Evolutionary conservation across 2,113 vertebrate species (phyloP).

Genomic region (Machaerirhynchus nigripectus): DNA sequence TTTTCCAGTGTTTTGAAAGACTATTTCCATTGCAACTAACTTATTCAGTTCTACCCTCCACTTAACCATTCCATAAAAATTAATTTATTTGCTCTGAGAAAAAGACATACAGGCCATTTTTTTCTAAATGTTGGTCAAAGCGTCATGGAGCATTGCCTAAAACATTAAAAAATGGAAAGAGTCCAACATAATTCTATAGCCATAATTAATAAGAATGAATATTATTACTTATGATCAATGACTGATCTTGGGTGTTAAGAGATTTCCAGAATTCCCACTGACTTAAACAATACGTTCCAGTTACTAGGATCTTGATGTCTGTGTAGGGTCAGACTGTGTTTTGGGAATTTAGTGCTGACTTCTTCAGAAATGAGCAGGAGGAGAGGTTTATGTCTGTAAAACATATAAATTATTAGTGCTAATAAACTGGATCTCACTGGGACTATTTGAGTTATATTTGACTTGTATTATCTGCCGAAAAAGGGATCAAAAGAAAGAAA

Average conservation of each 20-base stretch:
- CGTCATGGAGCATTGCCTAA: conserved; percentile 16
- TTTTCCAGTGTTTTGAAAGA: conserved; percentile 59
- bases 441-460: background rate
- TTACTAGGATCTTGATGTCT: background rate
- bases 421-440: background rate
- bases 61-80: conserved; percentile 40
- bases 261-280: background rate
- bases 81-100: conserved; percentile 49
- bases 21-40: conserved; percentile 46
- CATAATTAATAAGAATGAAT: background rate
- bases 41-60: conserved; percentile 19
- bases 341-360: background rate
- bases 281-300: background rate
- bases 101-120: background rate
- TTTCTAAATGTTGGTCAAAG: conserved; percentile 10
- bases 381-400: background rate
- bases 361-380: background rate
- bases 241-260: background rate
- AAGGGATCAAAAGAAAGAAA: background rate
- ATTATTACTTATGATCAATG: background rate
- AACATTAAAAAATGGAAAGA: background rate
- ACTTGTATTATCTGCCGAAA: background rate
- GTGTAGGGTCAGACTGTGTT: background rate
- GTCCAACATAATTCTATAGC: background rate
- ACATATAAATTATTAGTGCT: background rate